Evolutionary conservation across 2,113 vertebrate genomes (phyloP), one percentile per base, ranked within the genome.

Genomic region (Malurus elegans): DNA sequence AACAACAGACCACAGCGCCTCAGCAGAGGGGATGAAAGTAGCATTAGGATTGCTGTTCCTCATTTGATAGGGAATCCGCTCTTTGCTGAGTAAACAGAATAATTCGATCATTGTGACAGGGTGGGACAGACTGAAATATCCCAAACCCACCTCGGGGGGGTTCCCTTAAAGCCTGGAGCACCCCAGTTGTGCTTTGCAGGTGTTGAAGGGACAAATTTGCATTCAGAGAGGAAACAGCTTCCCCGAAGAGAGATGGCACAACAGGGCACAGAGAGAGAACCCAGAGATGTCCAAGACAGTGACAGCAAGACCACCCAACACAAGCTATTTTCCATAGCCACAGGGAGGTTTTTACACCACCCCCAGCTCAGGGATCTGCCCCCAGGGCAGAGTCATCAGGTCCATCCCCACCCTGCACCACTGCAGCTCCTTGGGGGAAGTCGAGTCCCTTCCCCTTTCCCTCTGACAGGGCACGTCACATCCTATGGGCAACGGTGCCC

Each of bases 401-500:
- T 65, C 38, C 20, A 17, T 70, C 64, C 36, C 36, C 32, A 3
- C 47, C 26, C 60, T 20, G 13, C 54, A 38, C 10, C 0, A 2
- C 56, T 11, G 24, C 58, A 65, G 70, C 66, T 92, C 74, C 40
- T 1, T 5, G 2, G 65, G 31, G 86, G 88, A 95, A 88, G 82
- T 21, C 1, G 1, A 72, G 88, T 90, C 54, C 76, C 91, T 95
- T 96, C 91, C 89, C 75, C 67, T 88, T 95, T 69, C 62, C 61
- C 12, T 19, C 62, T 72, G 91, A 65, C 18, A 1, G 61, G 36
- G 54, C 86, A 69, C 16, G 0, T 60, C 28, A 69, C 2, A 0
- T 67, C 88, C 61, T 13, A 25, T 0, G 0, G 44, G 40, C 20
- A 23, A 14, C 0, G 0, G 18, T 2, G 54, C 28, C 58, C 28